These are phyloP conservation scores for Etheostoma spectabile DNA, from an alignment of 2,113 vertebrate genomes.

Conservation along the genomic window DNA sequence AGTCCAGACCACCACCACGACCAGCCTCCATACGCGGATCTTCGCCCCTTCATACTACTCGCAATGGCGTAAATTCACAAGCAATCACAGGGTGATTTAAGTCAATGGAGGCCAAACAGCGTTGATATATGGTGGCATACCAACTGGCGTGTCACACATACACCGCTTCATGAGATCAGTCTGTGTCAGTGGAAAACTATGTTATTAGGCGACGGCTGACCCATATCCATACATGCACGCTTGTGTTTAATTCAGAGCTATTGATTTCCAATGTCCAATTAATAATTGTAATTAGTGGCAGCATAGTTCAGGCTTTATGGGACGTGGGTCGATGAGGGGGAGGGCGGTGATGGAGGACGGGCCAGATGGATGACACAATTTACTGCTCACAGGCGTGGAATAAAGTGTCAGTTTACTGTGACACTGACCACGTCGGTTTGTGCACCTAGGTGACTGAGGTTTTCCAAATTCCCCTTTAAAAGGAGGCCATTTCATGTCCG, in stretches of 20 bases:
- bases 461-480: conserved; percentile 30
- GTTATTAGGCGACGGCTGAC: conserved; percentile 78
- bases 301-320: conserved; percentile 88
- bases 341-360: conserved; percentile 63
- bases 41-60: too few relatives aligned
- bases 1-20: too few relatives aligned
- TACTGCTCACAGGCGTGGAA: conserved; percentile 39
- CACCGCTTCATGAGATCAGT: too few relatives aligned
- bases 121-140: too few relatives aligned
- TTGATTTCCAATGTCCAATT: conserved; percentile 98
- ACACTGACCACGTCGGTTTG: not conserved
- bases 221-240: conserved; percentile 80
- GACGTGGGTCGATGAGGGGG: conserved; percentile 86
- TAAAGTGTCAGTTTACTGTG: conserved; percentile 29
- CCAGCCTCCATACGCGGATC: too few relatives aligned
- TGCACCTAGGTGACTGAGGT: conserved; percentile 7
- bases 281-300: conserved; percentile 97
- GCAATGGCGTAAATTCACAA: too few relatives aligned
- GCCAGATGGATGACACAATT: conserved; percentile 86
- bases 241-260: conserved; percentile 89
- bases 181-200: conserved; percentile 6
- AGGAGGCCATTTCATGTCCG: conserved; percentile 39
- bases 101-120: too few relatives aligned
- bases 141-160: too few relatives aligned
- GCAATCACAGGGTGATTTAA: too few relatives aligned